Evolutionary conservation across 2,888 invertebrate genomes (phyloP).

Genomic region (Ormyrus pomaceus): DNA sequence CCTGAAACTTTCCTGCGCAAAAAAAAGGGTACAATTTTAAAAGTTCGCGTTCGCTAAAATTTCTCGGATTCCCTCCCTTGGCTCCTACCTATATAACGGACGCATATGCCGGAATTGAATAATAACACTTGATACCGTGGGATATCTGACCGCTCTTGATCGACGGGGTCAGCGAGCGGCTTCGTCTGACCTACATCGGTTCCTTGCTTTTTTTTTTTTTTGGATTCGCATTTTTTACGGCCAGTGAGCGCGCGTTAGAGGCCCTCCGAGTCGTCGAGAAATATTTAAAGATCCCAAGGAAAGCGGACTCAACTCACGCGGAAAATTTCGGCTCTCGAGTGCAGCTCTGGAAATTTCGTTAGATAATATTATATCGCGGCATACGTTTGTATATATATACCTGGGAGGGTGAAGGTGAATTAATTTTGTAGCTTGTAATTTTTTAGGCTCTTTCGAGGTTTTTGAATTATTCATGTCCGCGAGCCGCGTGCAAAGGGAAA

Average conservation of each 20-base stretch:
- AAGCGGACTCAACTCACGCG: neutral
- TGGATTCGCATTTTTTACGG: neutral
- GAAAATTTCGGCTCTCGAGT: constrained; percentile 12
- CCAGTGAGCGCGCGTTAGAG: neutral
- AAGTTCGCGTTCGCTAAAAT: constrained; percentile 35
- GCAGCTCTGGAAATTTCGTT: constrained; percentile 7
- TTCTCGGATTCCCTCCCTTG: constrained; percentile 5
- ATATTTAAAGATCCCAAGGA: too few species aligned
- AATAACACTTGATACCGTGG: constrained; percentile 33
- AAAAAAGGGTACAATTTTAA: constrained; percentile 9
- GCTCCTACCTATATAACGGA: constrained; percentile 3
- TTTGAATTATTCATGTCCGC: too few species aligned
- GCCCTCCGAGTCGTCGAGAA: neutral
- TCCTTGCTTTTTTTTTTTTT: neutral
- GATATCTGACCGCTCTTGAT: neutral
- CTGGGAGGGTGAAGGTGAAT: neutral
- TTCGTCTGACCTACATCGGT: neutral
- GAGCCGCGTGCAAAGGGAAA: too few species aligned
- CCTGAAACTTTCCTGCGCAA: too few species aligned
- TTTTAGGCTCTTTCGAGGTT: too few species aligned
- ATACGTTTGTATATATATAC: neutral
- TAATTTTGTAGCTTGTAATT: neutral
- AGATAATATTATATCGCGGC: neutral
- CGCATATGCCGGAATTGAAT: constrained; percentile 20
- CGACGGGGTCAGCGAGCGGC: neutral